Evolutionary conservation across 1,140 invertebrate genomes (phyloP).

Genomic region (Drosophila arawakana): DNA sequence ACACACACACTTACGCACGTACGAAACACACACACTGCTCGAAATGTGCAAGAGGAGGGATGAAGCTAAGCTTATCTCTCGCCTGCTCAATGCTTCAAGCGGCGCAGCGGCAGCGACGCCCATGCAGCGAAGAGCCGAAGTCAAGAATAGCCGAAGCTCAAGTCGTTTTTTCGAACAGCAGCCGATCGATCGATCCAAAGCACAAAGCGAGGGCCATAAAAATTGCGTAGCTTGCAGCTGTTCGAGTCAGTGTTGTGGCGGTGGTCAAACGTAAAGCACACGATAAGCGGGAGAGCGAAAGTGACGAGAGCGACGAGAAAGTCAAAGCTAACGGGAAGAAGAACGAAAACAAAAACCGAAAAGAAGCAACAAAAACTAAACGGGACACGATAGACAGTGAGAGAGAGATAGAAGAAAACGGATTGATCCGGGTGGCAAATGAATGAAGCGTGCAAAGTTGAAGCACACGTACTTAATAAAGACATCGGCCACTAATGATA

Average conservation of each 20-base stretch:
- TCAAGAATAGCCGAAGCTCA: slow-evolving; percentile 32
- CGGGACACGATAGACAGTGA: background rate
- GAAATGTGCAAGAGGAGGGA: background rate
- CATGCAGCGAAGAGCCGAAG: slow-evolving; percentile 27
- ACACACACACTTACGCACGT: background rate
- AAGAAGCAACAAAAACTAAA: background rate
- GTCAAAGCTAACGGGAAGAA: background rate
- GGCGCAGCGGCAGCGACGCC: background rate
- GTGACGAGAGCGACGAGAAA: background rate
- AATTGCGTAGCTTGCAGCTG: slow-evolving; percentile 66
- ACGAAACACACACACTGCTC: background rate
- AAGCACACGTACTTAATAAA: slow-evolving; percentile 15
- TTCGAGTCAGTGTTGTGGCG: slow-evolving; percentile 62
- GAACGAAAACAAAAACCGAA: slow-evolving; percentile 5
- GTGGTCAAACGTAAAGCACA: slow-evolving; percentile 25
- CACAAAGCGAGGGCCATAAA: slow-evolving; percentile 48
- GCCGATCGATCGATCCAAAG: background rate
- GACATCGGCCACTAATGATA: slow-evolving; percentile 14
- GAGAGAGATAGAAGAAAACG: slow-evolving; percentile 17
- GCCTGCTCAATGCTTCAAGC: slow-evolving; percentile 27
- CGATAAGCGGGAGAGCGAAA: background rate
- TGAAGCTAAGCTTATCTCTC: slow-evolving; percentile 20
- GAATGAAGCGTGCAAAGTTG: slow-evolving; percentile 26
- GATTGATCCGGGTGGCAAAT: slow-evolving; percentile 14
- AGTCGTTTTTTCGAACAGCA: slow-evolving; percentile 5